Conservation (phyloP, 2,797 vertebrate genomes). For the Etheostoma nigrum region DNA sequence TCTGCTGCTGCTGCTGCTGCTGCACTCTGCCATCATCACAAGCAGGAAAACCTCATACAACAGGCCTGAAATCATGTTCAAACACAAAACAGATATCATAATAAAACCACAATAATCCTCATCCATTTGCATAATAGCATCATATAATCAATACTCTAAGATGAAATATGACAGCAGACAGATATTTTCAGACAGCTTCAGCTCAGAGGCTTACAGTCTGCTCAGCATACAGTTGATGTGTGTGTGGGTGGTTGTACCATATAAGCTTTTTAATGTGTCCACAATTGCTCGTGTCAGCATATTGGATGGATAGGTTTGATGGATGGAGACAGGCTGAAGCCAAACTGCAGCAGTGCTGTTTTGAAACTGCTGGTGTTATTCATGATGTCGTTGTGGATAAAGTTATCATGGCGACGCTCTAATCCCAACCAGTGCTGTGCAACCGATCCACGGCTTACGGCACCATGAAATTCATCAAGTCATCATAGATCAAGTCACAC, state of each 20-base stretch:
- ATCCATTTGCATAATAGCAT: slow-evolving; percentile 36
- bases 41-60: slow-evolving; percentile 10
- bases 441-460: slow-evolving; percentile 16
- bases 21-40: slow-evolving; percentile 35
- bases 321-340: slow-evolving; percentile 46
- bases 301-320: slow-evolving; percentile 58
- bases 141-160: slow-evolving; percentile 31
- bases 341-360: slow-evolving; percentile 44
- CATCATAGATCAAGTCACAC: slow-evolving; percentile 63
- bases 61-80: slow-evolving; percentile 22
- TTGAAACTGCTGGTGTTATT: slow-evolving; percentile 53
- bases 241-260: slow-evolving; percentile 42
- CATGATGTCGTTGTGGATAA: slow-evolving; percentile 49
- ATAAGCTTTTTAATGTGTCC: slow-evolving; percentile 53
- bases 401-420: slow-evolving; percentile 43
- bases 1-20: slow-evolving; percentile 22
- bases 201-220: slow-evolving; percentile 34
- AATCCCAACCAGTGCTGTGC: slow-evolving; percentile 14
- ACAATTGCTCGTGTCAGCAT: slow-evolving; percentile 43
- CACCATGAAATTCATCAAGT: slow-evolving; percentile 57
- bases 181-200: slow-evolving; percentile 34
- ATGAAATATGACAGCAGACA: slow-evolving; percentile 33
- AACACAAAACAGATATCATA: slow-evolving; percentile 25
- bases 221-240: slow-evolving; percentile 33
- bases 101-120: slow-evolving; percentile 27